These are phyloP conservation scores for Macrosteles quadrilineatus DNA, from an alignment of 1,140 invertebrate species.

Conservation along the genomic window DNA sequence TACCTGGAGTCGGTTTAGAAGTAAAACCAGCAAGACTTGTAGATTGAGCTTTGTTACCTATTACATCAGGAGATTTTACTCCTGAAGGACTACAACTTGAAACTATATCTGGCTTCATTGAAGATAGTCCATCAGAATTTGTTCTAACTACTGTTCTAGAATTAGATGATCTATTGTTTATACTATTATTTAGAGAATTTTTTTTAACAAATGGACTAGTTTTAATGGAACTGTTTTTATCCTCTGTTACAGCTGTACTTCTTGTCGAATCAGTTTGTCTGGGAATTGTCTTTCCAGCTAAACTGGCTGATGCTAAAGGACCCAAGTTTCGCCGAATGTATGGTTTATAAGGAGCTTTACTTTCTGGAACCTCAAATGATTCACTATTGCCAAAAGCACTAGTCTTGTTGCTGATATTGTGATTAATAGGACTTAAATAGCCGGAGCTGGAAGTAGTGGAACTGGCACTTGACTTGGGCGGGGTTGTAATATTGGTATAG, in stretches of 20 bases:
- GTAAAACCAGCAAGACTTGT: conserved; percentile 36
- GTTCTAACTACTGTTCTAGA: conserved; percentile 46
- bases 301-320: conserved; percentile 46
- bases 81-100: conserved; percentile 60
- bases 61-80: conserved; percentile 61
- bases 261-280: conserved; percentile 16
- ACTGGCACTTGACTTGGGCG: conserved; percentile 49
- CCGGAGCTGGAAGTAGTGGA: conserved; percentile 66
- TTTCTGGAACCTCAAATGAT: conserved; percentile 38
- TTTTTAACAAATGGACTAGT: conserved; percentile 23
- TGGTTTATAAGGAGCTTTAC: conserved; percentile 43
- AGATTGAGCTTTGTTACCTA: conserved; percentile 45
- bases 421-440: conserved; percentile 68
- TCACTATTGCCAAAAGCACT: conserved; percentile 21
- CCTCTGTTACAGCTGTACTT: neutral
- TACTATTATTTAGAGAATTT: conserved; percentile 23
- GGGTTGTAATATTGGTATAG: conserved; percentile 27
- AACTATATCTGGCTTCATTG: conserved; percentile 66
- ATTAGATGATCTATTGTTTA: conserved; percentile 49
- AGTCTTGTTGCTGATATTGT: conserved; percentile 30
- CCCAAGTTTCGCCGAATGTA: conserved; percentile 46
- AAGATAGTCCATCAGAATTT: conserved; percentile 38
- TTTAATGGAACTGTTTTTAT: conserved; percentile 28
- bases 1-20: conserved; percentile 28
- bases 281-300: conserved; percentile 35